Evolutionary conservation across 2,113 vertebrate species (phyloP).

Genomic region (Tringa solitaria): DNA sequence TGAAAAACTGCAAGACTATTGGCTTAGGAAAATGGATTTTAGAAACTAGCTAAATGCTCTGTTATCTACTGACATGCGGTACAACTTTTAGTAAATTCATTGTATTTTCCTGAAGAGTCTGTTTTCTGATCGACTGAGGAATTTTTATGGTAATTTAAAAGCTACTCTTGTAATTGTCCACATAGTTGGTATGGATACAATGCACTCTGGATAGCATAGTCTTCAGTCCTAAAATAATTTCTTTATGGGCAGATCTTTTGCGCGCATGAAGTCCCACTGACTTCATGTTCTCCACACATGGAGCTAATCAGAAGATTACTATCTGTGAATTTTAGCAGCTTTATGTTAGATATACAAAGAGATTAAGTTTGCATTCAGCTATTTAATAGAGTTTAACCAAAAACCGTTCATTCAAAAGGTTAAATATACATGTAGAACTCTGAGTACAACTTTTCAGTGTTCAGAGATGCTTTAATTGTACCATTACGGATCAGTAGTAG

Average conservation of each 20-base stretch:
- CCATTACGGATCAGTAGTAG: neutral
- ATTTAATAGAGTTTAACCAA: neutral
- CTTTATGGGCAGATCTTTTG: neutral
- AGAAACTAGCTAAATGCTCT: neutral
- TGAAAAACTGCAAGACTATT: neutral
- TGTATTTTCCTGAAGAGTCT: neutral
- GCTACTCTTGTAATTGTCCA: neutral
- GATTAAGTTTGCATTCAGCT: neutral
- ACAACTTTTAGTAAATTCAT: neutral
- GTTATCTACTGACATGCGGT: neutral
- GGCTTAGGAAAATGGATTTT: neutral
- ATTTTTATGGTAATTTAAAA: neutral
- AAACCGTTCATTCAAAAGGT: neutral
- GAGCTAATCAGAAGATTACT: neutral
- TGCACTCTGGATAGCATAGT: neutral
- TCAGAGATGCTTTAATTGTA: neutral
- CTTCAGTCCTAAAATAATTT: conserved; percentile 49
- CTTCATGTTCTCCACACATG: neutral
- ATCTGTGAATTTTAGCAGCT: neutral
- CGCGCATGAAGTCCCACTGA: neutral
- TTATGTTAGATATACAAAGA: neutral
- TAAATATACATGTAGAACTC: neutral
- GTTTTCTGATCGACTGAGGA: neutral
- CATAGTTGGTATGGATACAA: neutral
- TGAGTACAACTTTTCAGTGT: neutral